phyloP scores from a whole-genome alignment of 2,797 vertebrate genomes.

The Lepus townsendii region DNA sequence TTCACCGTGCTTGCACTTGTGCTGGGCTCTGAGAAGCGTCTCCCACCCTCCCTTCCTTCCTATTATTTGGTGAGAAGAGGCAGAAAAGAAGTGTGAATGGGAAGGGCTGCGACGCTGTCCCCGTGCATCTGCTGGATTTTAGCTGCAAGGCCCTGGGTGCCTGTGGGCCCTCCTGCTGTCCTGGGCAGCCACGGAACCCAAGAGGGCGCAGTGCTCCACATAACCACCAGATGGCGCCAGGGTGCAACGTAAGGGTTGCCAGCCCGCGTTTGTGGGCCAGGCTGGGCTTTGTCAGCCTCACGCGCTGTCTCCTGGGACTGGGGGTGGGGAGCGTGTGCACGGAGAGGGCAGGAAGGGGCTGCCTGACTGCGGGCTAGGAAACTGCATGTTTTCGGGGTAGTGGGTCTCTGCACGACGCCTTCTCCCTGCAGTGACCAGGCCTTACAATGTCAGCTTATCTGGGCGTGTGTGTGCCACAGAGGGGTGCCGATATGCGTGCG shows the following conservation, averaged over 20 bases:
- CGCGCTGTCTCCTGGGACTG: not conserved
- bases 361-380: not conserved
- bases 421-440: not conserved
- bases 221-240: conserved; percentile 73
- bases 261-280: not conserved
- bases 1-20: not conserved
- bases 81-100: not conserved
- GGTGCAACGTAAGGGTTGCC: conserved; percentile 64
- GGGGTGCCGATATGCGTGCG: not conserved
- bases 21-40: not conserved
- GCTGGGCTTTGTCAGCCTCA: conserved; percentile 69
- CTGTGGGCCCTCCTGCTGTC: not conserved
- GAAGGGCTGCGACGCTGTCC: not conserved
- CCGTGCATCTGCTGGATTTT: not conserved
- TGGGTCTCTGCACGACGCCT: not conserved
- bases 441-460: not conserved
- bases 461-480: not conserved
- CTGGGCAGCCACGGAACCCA: not conserved
- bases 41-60: not conserved
- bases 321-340: not conserved
- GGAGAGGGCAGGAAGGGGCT: not conserved
- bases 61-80: not conserved
- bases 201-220: not conserved
- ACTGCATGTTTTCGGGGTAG: not conserved
- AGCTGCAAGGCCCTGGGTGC: not conserved